Percentiles rank a stretch among this genome's conserved stretches.
Conservation (phyloP, 64 coral and sea anemone genomes). For the Trachythela sp. region DNA sequence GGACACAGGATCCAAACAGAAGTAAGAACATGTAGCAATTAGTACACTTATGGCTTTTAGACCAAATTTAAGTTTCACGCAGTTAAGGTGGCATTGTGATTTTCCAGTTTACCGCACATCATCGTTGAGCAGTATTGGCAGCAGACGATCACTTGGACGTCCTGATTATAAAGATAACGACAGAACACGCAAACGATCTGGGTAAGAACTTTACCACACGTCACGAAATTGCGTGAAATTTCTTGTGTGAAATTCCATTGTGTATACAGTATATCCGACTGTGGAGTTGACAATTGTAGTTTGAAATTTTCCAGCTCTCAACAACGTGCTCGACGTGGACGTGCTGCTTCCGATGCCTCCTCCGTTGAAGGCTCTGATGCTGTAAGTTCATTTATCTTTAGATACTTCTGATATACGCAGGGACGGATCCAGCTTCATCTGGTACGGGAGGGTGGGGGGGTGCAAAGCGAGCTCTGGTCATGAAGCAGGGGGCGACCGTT, state of each 20-base stretch:
- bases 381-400: neutral
- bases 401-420: no score
- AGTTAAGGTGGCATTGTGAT: neutral
- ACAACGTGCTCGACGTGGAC: neutral
- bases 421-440: no score
- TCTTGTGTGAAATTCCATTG: no score
- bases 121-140: slow-evolving; percentile 10
- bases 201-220: neutral
- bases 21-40: neutral
- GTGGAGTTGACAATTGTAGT: neutral
- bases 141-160: neutral
- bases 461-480: no score
- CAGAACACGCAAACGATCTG: neutral
- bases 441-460: no score
- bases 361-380: neutral
- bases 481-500: no score
- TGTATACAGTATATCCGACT: no score
- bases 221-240: no score
- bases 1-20: neutral
- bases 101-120: neutral
- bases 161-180: neutral
- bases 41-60: no score
- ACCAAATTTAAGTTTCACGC: no score
- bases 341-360: neutral
- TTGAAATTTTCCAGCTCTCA: neutral